Base-by-base conservation (phyloP, 2,797 vertebrate species). In the Anableps anableps region DNA sequence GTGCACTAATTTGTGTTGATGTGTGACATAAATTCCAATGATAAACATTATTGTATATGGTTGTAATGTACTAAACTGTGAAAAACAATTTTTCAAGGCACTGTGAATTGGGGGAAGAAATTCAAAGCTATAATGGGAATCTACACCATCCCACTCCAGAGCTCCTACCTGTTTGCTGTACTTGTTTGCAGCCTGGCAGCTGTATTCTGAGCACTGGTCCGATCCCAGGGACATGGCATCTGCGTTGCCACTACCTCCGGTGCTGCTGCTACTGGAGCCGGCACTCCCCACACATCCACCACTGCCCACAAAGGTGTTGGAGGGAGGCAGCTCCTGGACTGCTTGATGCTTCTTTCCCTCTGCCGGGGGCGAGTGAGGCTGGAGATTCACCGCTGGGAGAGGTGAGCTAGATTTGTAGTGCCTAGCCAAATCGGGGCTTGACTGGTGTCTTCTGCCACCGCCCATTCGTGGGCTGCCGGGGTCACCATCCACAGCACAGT, bases 331-430 rank as follows among this genome's bases (percentile, higher is more conserved):
- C 83, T 99, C 98, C 96, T 99, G 98, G 81, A 99, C 98, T 0
- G 97, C 98, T 89, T 99, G 98, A 90, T 99, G 98, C 93, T 99
- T 99, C 95, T 99, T 99, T 38, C 98, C 97, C 74, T 96, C 96
- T 5, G 97, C 96, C 0, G 98, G 98, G 47, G 98, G 98, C 2
- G 98, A 99, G 85, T 99, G 98, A 0, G 98, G 98, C 91, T 98
- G 98, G 71, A 99, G 96, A 85, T 98, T 97, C 64, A 99, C 98
- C 0, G 98, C 98, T 4, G 98, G 98, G 72, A 99, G 96, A 0
- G 98, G 98, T 0, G 98, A 99, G 91, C 98, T 98, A 0, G 97
- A 99, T 92, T 98, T 98, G 94, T 99, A 99, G 95, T 99, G 98
- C 85, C 98, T 94, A 34, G 98, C 98, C 86, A 99, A 94, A 88